phyloP scores from a whole-genome alignment of 2,113 vertebrate species.

The Ameiurus melas region DNA sequence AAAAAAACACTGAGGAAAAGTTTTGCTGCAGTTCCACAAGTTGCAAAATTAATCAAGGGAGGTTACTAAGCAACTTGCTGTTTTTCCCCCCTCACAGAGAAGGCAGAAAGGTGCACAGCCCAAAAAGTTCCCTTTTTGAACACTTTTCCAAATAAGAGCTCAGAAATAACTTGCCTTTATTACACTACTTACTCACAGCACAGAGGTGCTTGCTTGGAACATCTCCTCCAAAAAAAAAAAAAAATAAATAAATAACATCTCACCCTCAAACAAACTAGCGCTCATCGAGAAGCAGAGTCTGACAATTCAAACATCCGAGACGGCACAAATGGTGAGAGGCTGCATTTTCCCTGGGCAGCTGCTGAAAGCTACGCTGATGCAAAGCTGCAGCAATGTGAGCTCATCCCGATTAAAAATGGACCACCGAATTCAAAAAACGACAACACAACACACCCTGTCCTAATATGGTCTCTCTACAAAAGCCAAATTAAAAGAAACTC shows the following conservation, averaged over 20 bases:
- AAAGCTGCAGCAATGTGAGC: constrained; percentile 36
- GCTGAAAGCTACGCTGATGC: constrained; percentile 47
- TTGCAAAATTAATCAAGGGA: constrained; percentile 34
- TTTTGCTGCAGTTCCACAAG: constrained; percentile 26
- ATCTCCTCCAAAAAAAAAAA: constrained; percentile 37
- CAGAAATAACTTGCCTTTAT: constrained; percentile 31
- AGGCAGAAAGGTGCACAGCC: constrained; percentile 12
- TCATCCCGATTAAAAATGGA: constrained; percentile 39
- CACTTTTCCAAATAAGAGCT: constrained; percentile 42
- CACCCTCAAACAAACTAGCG: constrained; percentile 46
- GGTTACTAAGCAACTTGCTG: constrained; percentile 21
- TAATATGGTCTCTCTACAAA: constrained; percentile 28
- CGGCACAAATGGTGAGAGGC: constrained; percentile 39
- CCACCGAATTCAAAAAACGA: constrained; percentile 28
- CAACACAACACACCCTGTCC: constrained; percentile 36
- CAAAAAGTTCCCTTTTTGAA: constrained; percentile 41
- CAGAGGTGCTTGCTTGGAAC: constrained; percentile 22
- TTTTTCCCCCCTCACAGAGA: constrained; percentile 12
- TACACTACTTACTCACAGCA: constrained; percentile 18
- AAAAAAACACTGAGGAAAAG: background rate
- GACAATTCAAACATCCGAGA: constrained; percentile 43
- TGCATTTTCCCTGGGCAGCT: constrained; percentile 40
- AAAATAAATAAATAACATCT: background rate
- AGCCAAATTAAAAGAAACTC: constrained; percentile 24
- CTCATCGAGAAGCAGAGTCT: constrained; percentile 38